A percentile compares a stretch with the other conserved stretches of the same genome.
Conservation (phyloP, 2,888 invertebrate genomes). For the Orthonychiurus folsomi region DNA sequence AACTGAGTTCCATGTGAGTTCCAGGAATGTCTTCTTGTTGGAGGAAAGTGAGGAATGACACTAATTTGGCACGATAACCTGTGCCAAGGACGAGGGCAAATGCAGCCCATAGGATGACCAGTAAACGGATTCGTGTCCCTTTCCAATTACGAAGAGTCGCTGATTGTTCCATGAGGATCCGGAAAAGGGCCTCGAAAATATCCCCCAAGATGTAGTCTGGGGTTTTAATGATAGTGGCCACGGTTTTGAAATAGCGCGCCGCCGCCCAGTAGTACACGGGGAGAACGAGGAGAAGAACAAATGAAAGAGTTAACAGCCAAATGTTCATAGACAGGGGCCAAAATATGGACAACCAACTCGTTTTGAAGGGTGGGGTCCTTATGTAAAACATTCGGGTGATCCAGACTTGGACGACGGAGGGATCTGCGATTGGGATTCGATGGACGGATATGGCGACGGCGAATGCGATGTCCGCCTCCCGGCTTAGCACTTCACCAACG, state of each 20-base stretch:
- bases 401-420: conserved; percentile 7
- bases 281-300: not conserved
- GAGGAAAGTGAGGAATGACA: conserved; percentile 17
- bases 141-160: conserved; percentile 11
- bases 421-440: conserved; percentile 9
- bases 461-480: conserved; percentile 10
- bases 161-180: conserved; percentile 17
- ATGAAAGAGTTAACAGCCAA: conserved; percentile 1
- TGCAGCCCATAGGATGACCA: conserved; percentile 13
- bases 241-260: not conserved
- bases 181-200: conserved; percentile 4
- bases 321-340: conserved; percentile 9
- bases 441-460: conserved; percentile 9
- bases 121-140: conserved; percentile 10
- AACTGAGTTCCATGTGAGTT: conserved; percentile 13
- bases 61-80: conserved; percentile 16
- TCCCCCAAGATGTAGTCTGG: not conserved
- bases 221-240: not conserved
- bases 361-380: conserved; percentile 10
- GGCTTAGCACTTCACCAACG: conserved; percentile 9
- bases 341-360: conserved; percentile 7
- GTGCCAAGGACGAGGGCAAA: conserved; percentile 15
- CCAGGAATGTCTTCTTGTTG: conserved; percentile 12
- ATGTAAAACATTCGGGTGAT: conserved; percentile 15
- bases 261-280: conserved; percentile 6